These are phyloP conservation scores for Xiphias gladius DNA, from an alignment of 2,113 vertebrate species.

Conservation along the genomic window DNA sequence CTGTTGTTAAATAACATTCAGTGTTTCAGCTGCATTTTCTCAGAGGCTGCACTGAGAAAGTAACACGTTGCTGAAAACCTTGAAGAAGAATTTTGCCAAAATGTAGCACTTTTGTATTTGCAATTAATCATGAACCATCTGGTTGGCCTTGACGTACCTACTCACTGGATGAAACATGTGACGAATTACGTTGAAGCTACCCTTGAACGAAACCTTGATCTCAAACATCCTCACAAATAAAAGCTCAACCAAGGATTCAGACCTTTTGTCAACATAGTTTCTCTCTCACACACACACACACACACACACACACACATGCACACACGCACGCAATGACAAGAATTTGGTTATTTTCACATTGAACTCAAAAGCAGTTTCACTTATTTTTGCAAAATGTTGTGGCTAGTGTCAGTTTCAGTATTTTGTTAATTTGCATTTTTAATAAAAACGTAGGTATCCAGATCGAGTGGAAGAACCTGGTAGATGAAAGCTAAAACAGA, in stretches of 20 bases:
- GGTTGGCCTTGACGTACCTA: slow-evolving; percentile 66
- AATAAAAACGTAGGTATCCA: neutral
- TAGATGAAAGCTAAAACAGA: slow-evolving; percentile 30
- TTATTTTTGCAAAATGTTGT: neutral
- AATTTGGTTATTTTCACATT: neutral
- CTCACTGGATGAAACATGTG: slow-evolving; percentile 64
- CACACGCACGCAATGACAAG: neutral
- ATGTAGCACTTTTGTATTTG: slow-evolving; percentile 49
- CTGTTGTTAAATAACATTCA: neutral
- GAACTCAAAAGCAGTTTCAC: neutral
- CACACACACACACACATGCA: neutral
- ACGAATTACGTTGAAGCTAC: slow-evolving; percentile 62
- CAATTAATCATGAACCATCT: slow-evolving; percentile 52
- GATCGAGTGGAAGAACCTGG: slow-evolving; percentile 1
- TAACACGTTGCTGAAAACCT: slow-evolving; percentile 32
- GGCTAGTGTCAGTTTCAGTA: neutral
- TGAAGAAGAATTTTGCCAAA: slow-evolving; percentile 35
- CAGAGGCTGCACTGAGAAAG: neutral
- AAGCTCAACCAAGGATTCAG: slow-evolving; percentile 53
- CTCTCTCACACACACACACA: neutral
- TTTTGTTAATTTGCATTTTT: slow-evolving; percentile 1
- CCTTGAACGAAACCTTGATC: slow-evolving; percentile 77
- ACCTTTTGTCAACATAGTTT: slow-evolving; percentile 39
- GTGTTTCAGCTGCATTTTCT: neutral
- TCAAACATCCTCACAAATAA: slow-evolving; percentile 56